Evolutionary conservation across 2,888 invertebrate species (phyloP).

Genomic region (Lithophane ornitopus): DNA sequence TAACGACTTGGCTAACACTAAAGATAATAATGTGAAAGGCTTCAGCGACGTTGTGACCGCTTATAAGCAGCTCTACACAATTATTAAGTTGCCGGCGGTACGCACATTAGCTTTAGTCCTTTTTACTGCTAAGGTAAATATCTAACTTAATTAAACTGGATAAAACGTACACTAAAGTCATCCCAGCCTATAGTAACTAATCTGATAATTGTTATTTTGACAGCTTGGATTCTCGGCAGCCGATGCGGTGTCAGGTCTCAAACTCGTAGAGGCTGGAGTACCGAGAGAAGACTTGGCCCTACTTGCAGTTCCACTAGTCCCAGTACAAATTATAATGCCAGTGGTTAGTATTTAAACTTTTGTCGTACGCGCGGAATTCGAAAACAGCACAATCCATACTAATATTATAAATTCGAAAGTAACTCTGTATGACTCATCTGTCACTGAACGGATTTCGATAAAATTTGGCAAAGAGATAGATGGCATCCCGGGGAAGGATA

Average conservation of each 20-base stretch:
- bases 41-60: conserved; percentile 91
- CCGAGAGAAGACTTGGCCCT: conserved; percentile 98
- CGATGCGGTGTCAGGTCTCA: conserved; percentile 98
- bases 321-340: conserved; percentile 98
- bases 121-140: conserved; percentile 96
- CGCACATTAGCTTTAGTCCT: conserved; percentile 94
- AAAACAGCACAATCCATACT: too few species aligned
- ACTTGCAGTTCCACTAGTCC: conserved; percentile 97
- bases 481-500: too few species aligned
- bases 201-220: conserved; percentile 63
- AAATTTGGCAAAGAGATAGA: too few species aligned
- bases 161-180: not conserved
- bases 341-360: conserved; percentile 91
- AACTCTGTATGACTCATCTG: too few species aligned
- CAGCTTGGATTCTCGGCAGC: conserved; percentile 98
- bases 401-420: too few species aligned
- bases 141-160: not conserved
- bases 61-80: conserved; percentile 95
- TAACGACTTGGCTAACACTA: conserved; percentile 79
- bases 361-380: too few species aligned
- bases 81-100: conserved; percentile 96
- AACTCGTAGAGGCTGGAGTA: conserved; percentile 98
- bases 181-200: not conserved
- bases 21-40: conserved; percentile 80
- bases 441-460: too few species aligned